A percentile compares a stretch with the other conserved stretches of the same genome.
Evolutionary conservation across 2,797 vertebrate genomes (phyloP).

Genomic region (Paedocypris micromegethes): DNA sequence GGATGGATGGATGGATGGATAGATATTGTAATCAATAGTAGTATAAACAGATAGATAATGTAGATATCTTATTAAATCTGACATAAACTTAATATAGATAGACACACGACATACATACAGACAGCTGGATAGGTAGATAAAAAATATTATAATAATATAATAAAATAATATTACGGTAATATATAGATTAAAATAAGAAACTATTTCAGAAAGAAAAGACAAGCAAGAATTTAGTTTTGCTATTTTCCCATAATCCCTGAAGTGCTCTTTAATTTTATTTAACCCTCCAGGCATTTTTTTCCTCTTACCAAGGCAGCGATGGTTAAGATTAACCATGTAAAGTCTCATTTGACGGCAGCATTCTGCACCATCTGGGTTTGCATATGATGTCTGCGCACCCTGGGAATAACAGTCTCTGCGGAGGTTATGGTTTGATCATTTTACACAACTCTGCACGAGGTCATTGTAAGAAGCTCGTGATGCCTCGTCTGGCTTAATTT

Average conservation of each 20-base stretch:
- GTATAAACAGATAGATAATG: too few relatives aligned
- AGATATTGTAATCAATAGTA: too few relatives aligned
- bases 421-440: constrained; percentile 7
- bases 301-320: neutral
- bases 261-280: neutral
- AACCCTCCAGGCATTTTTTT: neutral
- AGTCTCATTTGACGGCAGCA: constrained; percentile 17
- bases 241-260: neutral
- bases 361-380: constrained; percentile 29
- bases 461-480: neutral
- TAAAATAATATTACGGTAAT: too few relatives aligned
- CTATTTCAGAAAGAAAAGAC: too few relatives aligned
- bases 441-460: neutral
- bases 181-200: too few relatives aligned
- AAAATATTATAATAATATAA: too few relatives aligned
- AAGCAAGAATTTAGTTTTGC: too few relatives aligned
- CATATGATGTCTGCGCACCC: constrained; percentile 13
- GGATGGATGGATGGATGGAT: too few relatives aligned
- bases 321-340: neutral
- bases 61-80: too few relatives aligned
- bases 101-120: too few relatives aligned
- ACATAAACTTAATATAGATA: too few relatives aligned
- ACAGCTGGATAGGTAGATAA: too few relatives aligned
- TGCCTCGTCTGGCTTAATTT: constrained; percentile 4
- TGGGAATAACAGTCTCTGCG: constrained; percentile 16